Evolutionary conservation across 2,797 vertebrate genomes (phyloP), one percentile per base, ranked within the genome.

Genomic region (Ispidina lecontei): DNA sequence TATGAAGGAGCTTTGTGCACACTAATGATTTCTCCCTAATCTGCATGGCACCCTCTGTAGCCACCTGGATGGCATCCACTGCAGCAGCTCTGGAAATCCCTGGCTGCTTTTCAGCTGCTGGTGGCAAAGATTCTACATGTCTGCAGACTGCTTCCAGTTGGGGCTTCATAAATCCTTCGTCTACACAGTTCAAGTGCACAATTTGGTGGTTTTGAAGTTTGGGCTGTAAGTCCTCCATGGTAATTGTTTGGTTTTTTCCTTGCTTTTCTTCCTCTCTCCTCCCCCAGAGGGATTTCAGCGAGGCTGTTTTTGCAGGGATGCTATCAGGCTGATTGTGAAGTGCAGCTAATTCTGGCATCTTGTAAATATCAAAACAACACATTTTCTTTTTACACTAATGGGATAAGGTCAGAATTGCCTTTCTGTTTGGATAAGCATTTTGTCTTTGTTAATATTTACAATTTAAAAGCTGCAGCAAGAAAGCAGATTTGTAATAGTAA

Each of bases 351-450:
- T 90, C 67, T 73, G 77, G 63, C 77, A 79, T 81, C 90, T 91
- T 88, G 90, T 90, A 93, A 86, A 86, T 94, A 92, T 78, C 80
- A 86, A 88, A 92, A 59, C 83, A 84, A 43, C 56, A 73, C 70
- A 54, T 86, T 92, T 91, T 90, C 47, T 25, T 75, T 94, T 90
- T 77, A 56, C 16, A 7, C 3, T 55, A 41, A 76, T 70, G 41
- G 4, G 2, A 60, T 73, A 37, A 75, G 90, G 90, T 90, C 83
- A 87, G 64, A 91, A 62, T 43, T 77, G 29, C 14, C 15, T 71
- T 74, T 58, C 69, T 94, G 6, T 90, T 90, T 92, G 55, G 71
- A 41, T 26, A 91, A 94, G 41, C 35, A 18, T 86, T 81, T 84
- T 16, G 31, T 88, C 68, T 75, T 63, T 63, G 47, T 81, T 89